Percentiles rank a stretch among this genome's conserved stretches.
These are phyloP conservation scores for Reticulitermes lucifugus DNA, from an alignment of 2,888 invertebrate species.

Conservation along the genomic window DNA sequence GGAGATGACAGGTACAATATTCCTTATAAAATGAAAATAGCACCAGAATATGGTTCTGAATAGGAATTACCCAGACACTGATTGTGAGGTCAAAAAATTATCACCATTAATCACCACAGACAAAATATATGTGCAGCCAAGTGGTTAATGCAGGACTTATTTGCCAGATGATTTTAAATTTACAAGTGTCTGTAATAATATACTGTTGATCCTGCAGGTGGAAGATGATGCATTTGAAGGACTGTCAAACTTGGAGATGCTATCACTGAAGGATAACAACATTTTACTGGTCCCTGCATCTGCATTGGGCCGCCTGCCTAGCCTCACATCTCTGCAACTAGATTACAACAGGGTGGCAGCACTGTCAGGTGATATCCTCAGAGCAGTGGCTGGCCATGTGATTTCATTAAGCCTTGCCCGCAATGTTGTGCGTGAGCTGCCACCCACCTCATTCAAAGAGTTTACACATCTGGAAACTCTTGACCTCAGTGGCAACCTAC, in stretches of 20 bases:
- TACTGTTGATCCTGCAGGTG: slow-evolving; percentile 69
- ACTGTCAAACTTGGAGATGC: slow-evolving; percentile 77
- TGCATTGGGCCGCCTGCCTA: slow-evolving; percentile 83
- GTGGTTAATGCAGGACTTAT: no score
- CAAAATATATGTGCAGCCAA: no score
- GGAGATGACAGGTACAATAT: no score
- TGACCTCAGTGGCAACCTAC: slow-evolving; percentile 83
- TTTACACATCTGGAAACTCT: slow-evolving; percentile 78
- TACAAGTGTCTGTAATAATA: no score
- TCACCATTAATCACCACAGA: no score
- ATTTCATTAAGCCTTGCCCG: slow-evolving; percentile 81
- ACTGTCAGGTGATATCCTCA: slow-evolving; percentile 81
- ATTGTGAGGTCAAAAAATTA: no score
- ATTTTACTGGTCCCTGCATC: slow-evolving; percentile 87
- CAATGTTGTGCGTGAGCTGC: slow-evolving; percentile 89
- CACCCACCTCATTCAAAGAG: slow-evolving; percentile 80
- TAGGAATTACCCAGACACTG: no score
- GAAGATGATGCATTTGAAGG: slow-evolving; percentile 92
- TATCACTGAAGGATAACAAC: slow-evolving; percentile 88
- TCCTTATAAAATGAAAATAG: no score
- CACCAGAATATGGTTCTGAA: no score
- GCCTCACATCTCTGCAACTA: slow-evolving; percentile 78
- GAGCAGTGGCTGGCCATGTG: slow-evolving; percentile 72
- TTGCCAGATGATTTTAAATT: no score
- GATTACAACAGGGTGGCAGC: slow-evolving; percentile 91